A percentile compares a stretch with the other conserved stretches of the same genome.
Conservation (phyloP, 64 coral and sea anemone genomes). For the Catalaphyllia jardinei region DNA sequence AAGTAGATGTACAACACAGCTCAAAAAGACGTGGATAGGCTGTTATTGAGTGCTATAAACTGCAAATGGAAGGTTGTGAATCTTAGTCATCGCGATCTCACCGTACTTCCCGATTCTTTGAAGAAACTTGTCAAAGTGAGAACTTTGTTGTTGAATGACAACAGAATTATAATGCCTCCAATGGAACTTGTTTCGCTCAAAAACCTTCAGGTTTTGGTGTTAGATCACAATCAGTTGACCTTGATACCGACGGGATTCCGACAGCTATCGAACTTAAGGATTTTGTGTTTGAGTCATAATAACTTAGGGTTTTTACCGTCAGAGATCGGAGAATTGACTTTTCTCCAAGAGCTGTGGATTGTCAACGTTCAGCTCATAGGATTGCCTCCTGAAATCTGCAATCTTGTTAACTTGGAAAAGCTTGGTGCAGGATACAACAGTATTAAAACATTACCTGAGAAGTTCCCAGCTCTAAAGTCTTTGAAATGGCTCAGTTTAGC, state of each 20-base stretch:
- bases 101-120: slow-evolving; percentile 82
- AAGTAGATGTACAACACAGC: slow-evolving; percentile 78
- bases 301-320: slow-evolving; percentile 86
- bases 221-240: slow-evolving; percentile 97
- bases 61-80: slow-evolving; percentile 61
- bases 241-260: slow-evolving; percentile 93
- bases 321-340: slow-evolving; percentile 78
- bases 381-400: slow-evolving; percentile 91
- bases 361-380: slow-evolving; percentile 93
- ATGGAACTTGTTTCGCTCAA: slow-evolving; percentile 79
- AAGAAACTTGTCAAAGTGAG: slow-evolving; percentile 70
- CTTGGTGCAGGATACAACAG: slow-evolving; percentile 89
- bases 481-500: slow-evolving; percentile 78
- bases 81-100: slow-evolving; percentile 87
- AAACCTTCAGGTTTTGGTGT: slow-evolving; percentile 72
- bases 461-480: slow-evolving; percentile 51
- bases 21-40: slow-evolving; percentile 84
- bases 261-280: slow-evolving; percentile 67
- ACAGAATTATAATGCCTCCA: slow-evolving; percentile 96
- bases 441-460: slow-evolving; percentile 66
- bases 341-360: slow-evolving; percentile 86
- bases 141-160: slow-evolving; percentile 85
- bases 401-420: slow-evolving; percentile 72
- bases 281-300: slow-evolving; percentile 93
- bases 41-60: slow-evolving; percentile 70